Conservation (phyloP, 2,888 invertebrate genomes). For the Thereva unica region DNA sequence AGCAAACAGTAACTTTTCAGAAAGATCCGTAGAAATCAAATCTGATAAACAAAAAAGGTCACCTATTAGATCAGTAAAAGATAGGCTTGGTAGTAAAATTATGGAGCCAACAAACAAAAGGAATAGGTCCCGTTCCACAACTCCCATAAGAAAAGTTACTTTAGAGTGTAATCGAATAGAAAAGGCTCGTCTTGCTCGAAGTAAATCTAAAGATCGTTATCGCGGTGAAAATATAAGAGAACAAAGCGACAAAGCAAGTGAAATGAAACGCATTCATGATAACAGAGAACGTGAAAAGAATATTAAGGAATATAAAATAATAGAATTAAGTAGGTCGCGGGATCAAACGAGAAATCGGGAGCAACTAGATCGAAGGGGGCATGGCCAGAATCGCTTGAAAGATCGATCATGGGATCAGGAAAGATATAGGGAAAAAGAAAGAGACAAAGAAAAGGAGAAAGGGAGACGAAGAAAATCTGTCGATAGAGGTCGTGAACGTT, state of each 20-base stretch:
- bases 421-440: conserved; percentile 46
- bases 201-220: conserved; percentile 34
- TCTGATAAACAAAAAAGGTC: conserved; percentile 58
- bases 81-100: conserved; percentile 69
- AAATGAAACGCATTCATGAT: conserved; percentile 41
- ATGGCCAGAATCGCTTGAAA: conserved; percentile 15
- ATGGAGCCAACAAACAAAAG: conserved; percentile 39
- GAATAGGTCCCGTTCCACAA: conserved; percentile 45
- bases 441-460: conserved; percentile 44
- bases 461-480: conserved; percentile 20
- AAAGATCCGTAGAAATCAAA: conserved; percentile 59
- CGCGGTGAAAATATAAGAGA: conserved; percentile 9
- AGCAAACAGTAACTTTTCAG: conserved; percentile 56
- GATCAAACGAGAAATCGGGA: conserved; percentile 37
- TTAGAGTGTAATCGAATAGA: conserved; percentile 35
- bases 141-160: conserved; percentile 40
- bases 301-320: conserved; percentile 31
- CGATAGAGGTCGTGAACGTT: conserved; percentile 20
- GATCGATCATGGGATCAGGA: conserved; percentile 40
- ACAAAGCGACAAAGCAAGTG: conserved; percentile 24
- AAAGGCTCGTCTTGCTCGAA: conserved; percentile 19
- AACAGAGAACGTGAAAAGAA: conserved; percentile 51
- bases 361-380: conserved; percentile 12
- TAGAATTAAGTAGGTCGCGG: not conserved
- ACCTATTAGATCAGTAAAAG: conserved; percentile 75